Evolutionary conservation across 2,113 vertebrate species (phyloP).

Genomic region (Pteropus alecto): DNA sequence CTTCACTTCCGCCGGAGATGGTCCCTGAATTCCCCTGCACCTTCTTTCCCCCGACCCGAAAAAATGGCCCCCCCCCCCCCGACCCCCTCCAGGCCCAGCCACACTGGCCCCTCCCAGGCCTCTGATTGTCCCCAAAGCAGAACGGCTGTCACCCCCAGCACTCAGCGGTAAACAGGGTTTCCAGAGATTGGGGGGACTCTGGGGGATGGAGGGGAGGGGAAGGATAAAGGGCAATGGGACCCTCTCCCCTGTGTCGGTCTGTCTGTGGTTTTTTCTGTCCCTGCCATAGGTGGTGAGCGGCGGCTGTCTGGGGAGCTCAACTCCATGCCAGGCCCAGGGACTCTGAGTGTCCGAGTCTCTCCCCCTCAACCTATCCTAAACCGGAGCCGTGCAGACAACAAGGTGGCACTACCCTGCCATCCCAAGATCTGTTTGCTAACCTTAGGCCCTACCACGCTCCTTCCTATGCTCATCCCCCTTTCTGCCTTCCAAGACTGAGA

Average conservation of each 20-base stretch:
- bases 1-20: constrained; percentile 70
- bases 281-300: constrained; percentile 72
- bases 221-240: neutral
- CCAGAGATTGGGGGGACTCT: neutral
- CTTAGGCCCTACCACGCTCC: neutral
- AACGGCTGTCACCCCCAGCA: constrained; percentile 90
- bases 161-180: constrained; percentile 76
- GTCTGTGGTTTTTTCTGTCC: constrained; percentile 46
- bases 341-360: constrained; percentile 76
- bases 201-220: neutral
- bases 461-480: neutral
- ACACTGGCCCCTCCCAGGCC: constrained; percentile 15
- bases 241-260: neutral
- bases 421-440: neutral
- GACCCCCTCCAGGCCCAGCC: neutral
- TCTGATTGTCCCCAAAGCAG: constrained; percentile 88
- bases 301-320: constrained; percentile 67
- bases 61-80: constrained; percentile 64
- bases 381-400: constrained; percentile 85
- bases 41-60: constrained; percentile 70
- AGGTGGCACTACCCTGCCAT: constrained; percentile 80
- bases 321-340: constrained; percentile 10
- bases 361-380: constrained; percentile 75
- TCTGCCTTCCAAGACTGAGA: constrained; percentile 84
- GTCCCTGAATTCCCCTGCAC: constrained; percentile 54